These are phyloP conservation scores for Schizotus pectinicornis DNA, from an alignment of 2,888 invertebrate genomes.

Conservation along the genomic window DNA sequence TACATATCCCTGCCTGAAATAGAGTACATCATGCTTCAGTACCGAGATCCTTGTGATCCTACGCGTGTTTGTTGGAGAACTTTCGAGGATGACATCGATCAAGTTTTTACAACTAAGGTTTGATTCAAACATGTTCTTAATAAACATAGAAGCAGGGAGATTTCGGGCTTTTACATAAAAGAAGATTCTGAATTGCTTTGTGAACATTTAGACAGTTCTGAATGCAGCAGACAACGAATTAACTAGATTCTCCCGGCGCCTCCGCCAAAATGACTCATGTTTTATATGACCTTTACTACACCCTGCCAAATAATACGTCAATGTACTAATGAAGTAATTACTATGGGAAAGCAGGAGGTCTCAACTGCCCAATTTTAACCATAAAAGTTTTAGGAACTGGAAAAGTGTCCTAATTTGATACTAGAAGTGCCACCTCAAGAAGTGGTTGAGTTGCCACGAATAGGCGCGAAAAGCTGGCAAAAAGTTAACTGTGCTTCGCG, in stretches of 20 bases:
- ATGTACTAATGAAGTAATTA: too few relatives aligned
- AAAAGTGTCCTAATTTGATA: constrained; percentile 69
- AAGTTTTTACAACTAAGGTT: constrained; percentile 60
- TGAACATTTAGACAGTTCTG: too few relatives aligned
- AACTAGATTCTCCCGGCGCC: too few relatives aligned
- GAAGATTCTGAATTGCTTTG: too few relatives aligned
- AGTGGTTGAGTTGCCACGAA: constrained; percentile 59
- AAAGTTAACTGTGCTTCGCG: constrained; percentile 50
- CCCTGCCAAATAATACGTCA: too few relatives aligned
- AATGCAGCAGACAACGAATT: too few relatives aligned
- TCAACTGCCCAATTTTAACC: not conserved
- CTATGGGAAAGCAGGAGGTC: too few relatives aligned
- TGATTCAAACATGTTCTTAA: not conserved
- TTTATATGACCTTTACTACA: too few relatives aligned
- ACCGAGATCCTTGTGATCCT: constrained; percentile 74
- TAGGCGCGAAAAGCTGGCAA: constrained; percentile 62
- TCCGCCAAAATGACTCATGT: too few relatives aligned
- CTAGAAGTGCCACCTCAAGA: constrained; percentile 64
- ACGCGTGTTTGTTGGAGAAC: constrained; percentile 75
- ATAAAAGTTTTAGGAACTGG: constrained; percentile 58
- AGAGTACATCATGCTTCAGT: constrained; percentile 68
- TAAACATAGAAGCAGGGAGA: too few relatives aligned
- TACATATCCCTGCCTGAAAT: constrained; percentile 69
- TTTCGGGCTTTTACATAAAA: too few relatives aligned
- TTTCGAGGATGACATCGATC: constrained; percentile 80